Evolutionary conservation across 92 coral and sea anemone species (phyloP), one percentile per base, ranked within the genome.

Genomic region (Paramuricea clavata): DNA sequence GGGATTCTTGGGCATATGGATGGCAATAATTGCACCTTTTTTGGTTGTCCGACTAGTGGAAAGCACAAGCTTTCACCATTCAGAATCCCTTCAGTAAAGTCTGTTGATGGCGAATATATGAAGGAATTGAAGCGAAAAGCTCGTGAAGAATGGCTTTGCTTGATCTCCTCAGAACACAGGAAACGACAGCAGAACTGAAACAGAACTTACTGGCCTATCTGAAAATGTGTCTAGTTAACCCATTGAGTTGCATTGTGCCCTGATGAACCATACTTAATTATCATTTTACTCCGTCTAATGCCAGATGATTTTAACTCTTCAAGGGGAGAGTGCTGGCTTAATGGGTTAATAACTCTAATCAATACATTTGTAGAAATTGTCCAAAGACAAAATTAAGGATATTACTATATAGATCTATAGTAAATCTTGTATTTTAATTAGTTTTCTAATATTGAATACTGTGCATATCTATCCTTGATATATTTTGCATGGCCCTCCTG

Each of bases 71-170:
- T 67, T 6, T 67, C 36, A 13, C 74, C 21, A 25, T 67, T 67
- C 27, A 1, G 74, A 28, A 28, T 67, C 27, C 74, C 36, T 34
- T 28, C 19, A 17, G 74, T 67, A 12, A 6, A 28, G 8, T 28
- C 19, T 67, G 9, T 12, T 67, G 74, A 67, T 67, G 34, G 74
- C 35, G 36, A 67, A 22, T 31, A 67, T 67, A 67, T 8, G 33
- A 67, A 67, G 74, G 27, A 67, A 23, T 12, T 67, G 27, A 67
- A 67, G 34, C 74, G 35, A 28, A 67, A 3, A 67, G 74, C 74
- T 2, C 74, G 36, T 30, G 1, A 67, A 67, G 74, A 67, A 67
- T 67, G 74, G 74, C 74, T 67, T 67, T 31, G 74, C 19, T 67
- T 3, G 27, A 28, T 67, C n/a, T n/a, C 30, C 21, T 67, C 9